A percentile compares a stretch with the other conserved stretches of the same genome.
Conservation (phyloP, 2,797 vertebrate species). For the Mus caroli region DNA sequence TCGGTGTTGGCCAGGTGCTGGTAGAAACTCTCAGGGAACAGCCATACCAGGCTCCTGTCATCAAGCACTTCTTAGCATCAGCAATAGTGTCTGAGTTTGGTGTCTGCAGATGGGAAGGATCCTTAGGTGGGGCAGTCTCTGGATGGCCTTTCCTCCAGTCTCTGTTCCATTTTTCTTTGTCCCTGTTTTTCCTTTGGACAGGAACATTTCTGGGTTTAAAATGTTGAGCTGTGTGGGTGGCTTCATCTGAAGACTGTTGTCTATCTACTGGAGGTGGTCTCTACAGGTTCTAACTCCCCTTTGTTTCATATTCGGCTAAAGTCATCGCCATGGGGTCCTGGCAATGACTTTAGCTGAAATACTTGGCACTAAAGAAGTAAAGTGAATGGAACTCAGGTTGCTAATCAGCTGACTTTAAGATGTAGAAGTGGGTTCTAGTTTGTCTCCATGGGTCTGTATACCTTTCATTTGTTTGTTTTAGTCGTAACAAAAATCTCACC, state of each 20-base stretch:
- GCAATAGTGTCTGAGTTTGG: not conserved
- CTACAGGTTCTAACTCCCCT: not conserved
- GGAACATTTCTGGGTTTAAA: not conserved
- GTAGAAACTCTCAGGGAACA: no score
- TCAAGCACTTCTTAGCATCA: not conserved
- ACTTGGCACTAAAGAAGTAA: not conserved
- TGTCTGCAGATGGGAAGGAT: not conserved
- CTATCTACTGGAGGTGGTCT: not conserved
- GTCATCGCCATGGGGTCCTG: not conserved
- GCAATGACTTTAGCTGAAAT: not conserved
- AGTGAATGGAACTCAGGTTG: not conserved
- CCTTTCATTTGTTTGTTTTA: not conserved
- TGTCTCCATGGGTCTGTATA: not conserved
- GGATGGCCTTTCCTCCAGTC: not conserved
- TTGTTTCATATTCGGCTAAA: not conserved
- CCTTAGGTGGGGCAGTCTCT: not conserved
- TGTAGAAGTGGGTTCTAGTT: not conserved
- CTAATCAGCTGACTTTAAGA: not conserved
- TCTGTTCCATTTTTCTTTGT: not conserved
- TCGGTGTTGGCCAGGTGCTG: no score
- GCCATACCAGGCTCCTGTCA: not conserved
- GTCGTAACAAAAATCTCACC: conserved; percentile 3
- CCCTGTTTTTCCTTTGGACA: not conserved
- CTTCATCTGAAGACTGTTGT: not conserved
- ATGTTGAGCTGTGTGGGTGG: not conserved